Conservation (phyloP, 2,113 vertebrate genomes). For the Notechis scutatus region DNA sequence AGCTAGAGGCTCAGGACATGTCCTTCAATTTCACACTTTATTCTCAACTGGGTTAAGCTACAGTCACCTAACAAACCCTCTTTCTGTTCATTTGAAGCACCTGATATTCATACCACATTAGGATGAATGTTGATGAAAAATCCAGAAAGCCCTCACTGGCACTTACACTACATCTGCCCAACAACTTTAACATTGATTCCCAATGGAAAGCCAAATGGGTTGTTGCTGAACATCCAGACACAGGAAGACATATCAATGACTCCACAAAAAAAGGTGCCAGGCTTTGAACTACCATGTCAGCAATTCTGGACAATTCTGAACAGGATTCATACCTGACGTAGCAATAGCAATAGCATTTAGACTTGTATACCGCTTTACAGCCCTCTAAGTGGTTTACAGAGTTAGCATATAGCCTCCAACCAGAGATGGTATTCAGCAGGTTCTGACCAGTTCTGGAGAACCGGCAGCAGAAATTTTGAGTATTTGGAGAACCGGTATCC, state of each 20-base stretch:
- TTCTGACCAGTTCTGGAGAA: no score
- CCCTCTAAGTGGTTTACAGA: no score
- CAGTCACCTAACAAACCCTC: neutral
- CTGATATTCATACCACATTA: neutral
- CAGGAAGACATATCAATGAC: neutral
- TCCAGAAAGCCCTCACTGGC: neutral
- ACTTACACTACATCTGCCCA: neutral
- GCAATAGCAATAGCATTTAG: no score
- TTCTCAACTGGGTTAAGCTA: neutral
- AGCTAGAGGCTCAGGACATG: neutral
- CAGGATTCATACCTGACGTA: neutral
- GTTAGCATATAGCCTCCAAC: no score
- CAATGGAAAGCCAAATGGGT: neutral
- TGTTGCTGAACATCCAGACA: neutral
- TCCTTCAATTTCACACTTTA: neutral
- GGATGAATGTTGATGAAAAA: neutral
- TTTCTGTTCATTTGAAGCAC: neutral
- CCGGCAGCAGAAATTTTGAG: no score
- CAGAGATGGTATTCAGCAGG: no score
- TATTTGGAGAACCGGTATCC: no score
- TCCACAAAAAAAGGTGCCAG: neutral
- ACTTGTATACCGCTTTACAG: no score
- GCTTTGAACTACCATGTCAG: neutral
- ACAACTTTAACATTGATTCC: neutral
- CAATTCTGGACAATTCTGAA: neutral